These are phyloP conservation scores for Pedionomus torquatus DNA, from an alignment of 2,113 vertebrate genomes.

Conservation along the genomic window DNA sequence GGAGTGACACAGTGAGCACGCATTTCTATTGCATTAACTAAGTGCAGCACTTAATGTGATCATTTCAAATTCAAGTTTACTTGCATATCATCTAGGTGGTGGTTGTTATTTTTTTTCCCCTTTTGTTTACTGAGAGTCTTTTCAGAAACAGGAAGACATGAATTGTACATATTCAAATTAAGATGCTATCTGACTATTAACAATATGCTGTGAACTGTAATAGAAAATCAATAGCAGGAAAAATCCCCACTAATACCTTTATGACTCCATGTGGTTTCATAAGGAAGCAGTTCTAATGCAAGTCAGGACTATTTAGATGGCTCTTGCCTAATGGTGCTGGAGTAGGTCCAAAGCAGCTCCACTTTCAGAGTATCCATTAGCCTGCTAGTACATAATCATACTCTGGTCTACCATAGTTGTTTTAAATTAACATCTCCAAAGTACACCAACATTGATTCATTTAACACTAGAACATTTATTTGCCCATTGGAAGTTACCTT, in stretches of 20 bases:
- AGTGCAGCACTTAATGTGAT: neutral
- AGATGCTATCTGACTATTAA: neutral
- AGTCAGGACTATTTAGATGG: neutral
- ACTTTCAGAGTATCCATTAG: neutral
- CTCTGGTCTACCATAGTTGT: neutral
- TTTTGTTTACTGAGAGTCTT: neutral
- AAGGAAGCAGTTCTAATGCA: neutral
- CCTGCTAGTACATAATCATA: neutral
- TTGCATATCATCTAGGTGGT: neutral
- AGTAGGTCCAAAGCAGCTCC: neutral
- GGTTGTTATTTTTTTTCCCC: neutral
- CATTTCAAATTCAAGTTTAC: neutral
- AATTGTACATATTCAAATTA: neutral
- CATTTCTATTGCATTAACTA: neutral
- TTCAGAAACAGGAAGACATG: neutral
- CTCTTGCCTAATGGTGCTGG: neutral
- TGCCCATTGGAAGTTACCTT: neutral
- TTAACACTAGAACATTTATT: neutral
- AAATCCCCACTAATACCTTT: neutral
- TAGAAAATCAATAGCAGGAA: neutral
- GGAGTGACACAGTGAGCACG: neutral
- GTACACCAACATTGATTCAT: rapidly evolving
- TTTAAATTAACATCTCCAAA: neutral
- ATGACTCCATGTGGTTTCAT: neutral
- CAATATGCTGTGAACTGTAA: neutral